Conservation (phyloP, 2,113 vertebrate genomes). For the Phyllopteryx taeniolatus region DNA sequence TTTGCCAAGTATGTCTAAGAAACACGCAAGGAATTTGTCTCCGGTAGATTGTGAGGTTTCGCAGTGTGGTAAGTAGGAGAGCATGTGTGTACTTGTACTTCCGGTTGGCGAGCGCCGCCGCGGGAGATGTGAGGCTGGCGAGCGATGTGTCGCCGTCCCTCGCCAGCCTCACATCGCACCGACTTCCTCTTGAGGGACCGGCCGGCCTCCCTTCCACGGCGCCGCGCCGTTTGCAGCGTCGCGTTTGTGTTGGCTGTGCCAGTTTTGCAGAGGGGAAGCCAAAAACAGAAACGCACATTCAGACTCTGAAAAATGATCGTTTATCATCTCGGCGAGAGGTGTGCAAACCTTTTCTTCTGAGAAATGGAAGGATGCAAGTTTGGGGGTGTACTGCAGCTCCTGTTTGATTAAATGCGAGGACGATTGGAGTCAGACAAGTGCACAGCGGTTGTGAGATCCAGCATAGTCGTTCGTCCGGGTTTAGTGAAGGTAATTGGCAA, state of each 20-base stretch:
- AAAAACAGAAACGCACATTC: not conserved
- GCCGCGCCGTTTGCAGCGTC: not conserved
- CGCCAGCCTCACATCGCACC: not conserved
- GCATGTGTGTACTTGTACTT: not conserved
- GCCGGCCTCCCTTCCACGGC: not conserved
- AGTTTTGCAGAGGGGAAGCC: not conserved
- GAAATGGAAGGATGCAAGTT: not conserved
- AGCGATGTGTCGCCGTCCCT: not conserved
- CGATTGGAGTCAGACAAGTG: too few species aligned
- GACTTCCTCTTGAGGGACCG: not conserved
- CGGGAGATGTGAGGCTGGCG: conserved; percentile 5
- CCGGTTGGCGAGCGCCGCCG: not conserved
- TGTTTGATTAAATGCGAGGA: too few species aligned
- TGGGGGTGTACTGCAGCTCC: too few species aligned
- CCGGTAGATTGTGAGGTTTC: too few species aligned
- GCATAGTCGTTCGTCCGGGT: too few species aligned
- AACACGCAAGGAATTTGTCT: too few species aligned
- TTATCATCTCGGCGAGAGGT: not conserved
- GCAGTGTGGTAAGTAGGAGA: not conserved
- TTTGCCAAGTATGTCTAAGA: too few species aligned
- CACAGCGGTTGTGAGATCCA: too few species aligned
- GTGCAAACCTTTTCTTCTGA: not conserved
- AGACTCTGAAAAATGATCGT: not conserved
- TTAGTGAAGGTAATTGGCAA: too few species aligned
- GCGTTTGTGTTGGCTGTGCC: not conserved